phyloP scores from a whole-genome alignment of 2,113 vertebrate genomes.

The Neolamprologus sp. region DNA sequence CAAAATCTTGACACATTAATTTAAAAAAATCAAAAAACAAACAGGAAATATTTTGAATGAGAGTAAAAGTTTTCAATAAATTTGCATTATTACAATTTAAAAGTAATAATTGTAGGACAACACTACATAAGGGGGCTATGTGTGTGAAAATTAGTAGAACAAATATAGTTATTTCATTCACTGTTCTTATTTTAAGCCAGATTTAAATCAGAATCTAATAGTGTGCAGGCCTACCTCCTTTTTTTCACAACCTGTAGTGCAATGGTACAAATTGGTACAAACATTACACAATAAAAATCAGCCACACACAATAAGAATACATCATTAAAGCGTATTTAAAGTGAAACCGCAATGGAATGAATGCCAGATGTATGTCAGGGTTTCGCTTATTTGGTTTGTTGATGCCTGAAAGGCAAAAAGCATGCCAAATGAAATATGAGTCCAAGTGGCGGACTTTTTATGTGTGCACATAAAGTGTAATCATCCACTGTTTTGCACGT shows the following conservation, averaged over 20 bases:
- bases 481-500: background rate
- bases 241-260: background rate
- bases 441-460: background rate
- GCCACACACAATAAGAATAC: background rate
- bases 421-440: background rate
- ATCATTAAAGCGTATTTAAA: fast-evolving
- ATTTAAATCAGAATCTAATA: background rate
- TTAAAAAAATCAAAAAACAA: background rate
- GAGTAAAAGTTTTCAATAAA: background rate
- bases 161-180: background rate
- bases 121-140: no score
- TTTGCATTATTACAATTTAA: background rate
- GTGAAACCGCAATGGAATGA: background rate
- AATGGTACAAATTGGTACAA: background rate
- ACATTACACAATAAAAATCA: background rate
- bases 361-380: background rate
- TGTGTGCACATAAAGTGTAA: background rate
- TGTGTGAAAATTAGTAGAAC: background rate
- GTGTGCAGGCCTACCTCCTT: background rate
- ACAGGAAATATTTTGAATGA: background rate
- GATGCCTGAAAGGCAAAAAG: background rate
- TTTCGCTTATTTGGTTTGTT: background rate
- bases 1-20: background rate
- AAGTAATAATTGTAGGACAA: background rate
- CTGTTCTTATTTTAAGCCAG: background rate